Percentiles rank a stretch among this genome's conserved stretches.
These are phyloP conservation scores for Vesta saturnalis DNA, from an alignment of 2,888 invertebrate species.

Conservation along the genomic window DNA sequence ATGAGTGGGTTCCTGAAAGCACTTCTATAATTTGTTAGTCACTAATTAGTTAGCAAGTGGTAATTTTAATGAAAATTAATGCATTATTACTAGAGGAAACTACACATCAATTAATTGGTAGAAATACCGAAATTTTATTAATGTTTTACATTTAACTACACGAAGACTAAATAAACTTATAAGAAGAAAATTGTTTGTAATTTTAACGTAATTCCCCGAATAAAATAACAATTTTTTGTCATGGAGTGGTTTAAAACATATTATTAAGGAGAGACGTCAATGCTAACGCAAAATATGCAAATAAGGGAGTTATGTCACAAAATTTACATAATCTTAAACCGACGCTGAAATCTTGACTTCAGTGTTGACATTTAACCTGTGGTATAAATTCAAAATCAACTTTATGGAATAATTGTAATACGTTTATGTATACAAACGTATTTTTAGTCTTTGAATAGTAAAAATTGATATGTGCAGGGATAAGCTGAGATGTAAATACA, in stretches of 20 bases:
- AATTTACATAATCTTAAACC: conserved; percentile 36
- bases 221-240: too few species aligned
- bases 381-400: not conserved
- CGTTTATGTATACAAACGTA: not conserved
- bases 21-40: not conserved
- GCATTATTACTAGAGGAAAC: too few species aligned
- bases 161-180: too few species aligned
- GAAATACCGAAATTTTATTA: too few species aligned
- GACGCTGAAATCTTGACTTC: conserved; percentile 26
- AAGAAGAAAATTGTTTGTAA: too few species aligned
- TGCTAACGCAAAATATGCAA: conserved; percentile 35
- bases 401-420: not conserved
- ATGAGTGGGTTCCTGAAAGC: not conserved
- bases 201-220: too few species aligned
- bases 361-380: conserved; percentile 3
- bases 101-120: too few species aligned
- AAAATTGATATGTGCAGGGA: not conserved
- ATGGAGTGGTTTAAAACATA: not conserved
- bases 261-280: conserved; percentile 21
- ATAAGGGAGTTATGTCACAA: conserved; percentile 28
- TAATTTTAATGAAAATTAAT: conserved; percentile 1
- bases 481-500: not conserved
- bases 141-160: too few species aligned
- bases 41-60: not conserved
- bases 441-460: not conserved